Evolutionary conservation across 2,113 vertebrate genomes (phyloP).

Genomic region (Rhinoderma darwinii): DNA sequence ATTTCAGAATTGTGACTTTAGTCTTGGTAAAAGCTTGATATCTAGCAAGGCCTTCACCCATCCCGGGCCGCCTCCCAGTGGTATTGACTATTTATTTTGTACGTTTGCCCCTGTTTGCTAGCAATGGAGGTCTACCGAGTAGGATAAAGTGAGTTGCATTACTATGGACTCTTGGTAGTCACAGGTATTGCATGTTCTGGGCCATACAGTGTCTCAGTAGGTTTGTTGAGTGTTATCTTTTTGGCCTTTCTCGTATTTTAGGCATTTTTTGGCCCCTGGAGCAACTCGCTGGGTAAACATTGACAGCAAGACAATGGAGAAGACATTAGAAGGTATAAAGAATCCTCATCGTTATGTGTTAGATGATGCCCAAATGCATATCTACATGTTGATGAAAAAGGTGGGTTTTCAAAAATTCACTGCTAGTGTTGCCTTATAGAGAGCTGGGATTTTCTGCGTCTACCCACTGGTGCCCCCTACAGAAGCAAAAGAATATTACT

Average conservation of each 20-base stretch:
- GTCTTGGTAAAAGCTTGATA: too few relatives aligned
- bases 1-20: background rate
- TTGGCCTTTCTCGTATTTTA: slow-evolving; percentile 61
- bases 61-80: too few relatives aligned
- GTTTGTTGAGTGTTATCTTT: background rate
- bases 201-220: background rate
- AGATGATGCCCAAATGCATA: slow-evolving; percentile 91
- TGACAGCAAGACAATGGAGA: slow-evolving; percentile 93
- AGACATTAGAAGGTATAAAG: slow-evolving; percentile 83
- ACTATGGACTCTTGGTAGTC: too few relatives aligned
- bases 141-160: too few relatives aligned
- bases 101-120: too few relatives aligned
- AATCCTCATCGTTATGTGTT: slow-evolving; percentile 87
- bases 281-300: slow-evolving; percentile 92
- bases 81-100: too few relatives aligned
- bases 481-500: background rate
- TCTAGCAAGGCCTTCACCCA: too few relatives aligned
- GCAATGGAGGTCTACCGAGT: too few relatives aligned
- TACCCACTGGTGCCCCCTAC: background rate
- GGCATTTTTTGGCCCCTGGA: slow-evolving; percentile 90
- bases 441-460: background rate
- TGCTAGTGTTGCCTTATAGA: background rate
- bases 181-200: too few relatives aligned
- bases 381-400: slow-evolving; percentile 98
- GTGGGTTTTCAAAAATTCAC: slow-evolving; percentile 66